Conservation (phyloP, 2,113 vertebrate genomes). For the Cyphomyrus plagiostoma region DNA sequence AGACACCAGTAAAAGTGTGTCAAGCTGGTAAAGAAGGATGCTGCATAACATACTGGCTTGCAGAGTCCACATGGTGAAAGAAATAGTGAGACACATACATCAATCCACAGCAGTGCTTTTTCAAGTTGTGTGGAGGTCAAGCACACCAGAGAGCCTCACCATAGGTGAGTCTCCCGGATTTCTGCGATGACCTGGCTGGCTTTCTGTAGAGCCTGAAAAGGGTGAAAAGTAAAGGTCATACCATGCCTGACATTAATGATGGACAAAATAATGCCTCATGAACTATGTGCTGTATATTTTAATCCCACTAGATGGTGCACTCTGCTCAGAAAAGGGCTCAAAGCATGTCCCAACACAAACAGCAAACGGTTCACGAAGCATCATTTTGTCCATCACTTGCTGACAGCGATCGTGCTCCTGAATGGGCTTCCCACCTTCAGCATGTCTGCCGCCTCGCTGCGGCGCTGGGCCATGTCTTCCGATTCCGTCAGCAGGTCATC, state of each 20-base stretch:
- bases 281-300: background rate
- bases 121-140: conserved; percentile 46
- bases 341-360: background rate
- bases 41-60: background rate
- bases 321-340: background rate
- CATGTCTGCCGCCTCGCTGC: conserved; percentile 95
- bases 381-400: background rate
- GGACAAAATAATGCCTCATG: background rate
- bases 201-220: conserved; percentile 84
- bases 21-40: background rate
- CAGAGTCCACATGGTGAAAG: background rate
- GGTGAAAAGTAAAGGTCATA: background rate
- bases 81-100: conserved; percentile 49
- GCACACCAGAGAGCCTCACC: conserved; percentile 67
- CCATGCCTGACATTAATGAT: background rate
- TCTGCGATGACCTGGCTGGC: conserved; percentile 97
- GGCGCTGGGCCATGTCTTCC: conserved; percentile 96
- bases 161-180: conserved; percentile 94
- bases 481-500: conserved; percentile 93
- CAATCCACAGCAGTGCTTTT: conserved; percentile 63
- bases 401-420: background rate
- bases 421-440: conserved; percentile 70
- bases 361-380: background rate
- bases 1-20: background rate
- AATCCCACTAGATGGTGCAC: background rate